Percentiles rank a stretch among this genome's conserved stretches.
Evolutionary conservation across 2,113 vertebrate species (phyloP).

Genomic region (Salvelinus alpinus): DNA sequence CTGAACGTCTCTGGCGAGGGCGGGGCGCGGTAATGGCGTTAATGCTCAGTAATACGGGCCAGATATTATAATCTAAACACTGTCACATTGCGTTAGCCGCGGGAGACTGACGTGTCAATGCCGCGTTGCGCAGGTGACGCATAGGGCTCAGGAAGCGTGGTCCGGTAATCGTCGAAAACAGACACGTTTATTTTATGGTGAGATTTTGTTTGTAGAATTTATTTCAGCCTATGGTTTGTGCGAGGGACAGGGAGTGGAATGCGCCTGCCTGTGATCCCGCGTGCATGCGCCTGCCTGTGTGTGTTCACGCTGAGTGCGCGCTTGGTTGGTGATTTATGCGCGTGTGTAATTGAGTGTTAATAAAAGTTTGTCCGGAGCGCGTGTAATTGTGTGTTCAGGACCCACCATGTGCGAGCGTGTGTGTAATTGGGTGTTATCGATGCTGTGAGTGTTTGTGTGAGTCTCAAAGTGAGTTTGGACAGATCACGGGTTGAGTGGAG

Average conservation of each 20-base stretch:
- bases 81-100: slow-evolving; percentile 80
- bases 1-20: slow-evolving; percentile 59
- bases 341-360: slow-evolving; percentile 83
- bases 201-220: slow-evolving; percentile 51
- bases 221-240: not conserved
- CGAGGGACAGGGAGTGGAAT: slow-evolving; percentile 3
- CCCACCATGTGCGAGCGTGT: slow-evolving; percentile 68
- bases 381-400: slow-evolving; percentile 78
- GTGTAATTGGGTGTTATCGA: slow-evolving; percentile 81
- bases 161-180: slow-evolving; percentile 74
- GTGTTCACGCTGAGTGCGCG: slow-evolving; percentile 48
- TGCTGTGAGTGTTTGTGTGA: slow-evolving; percentile 65
- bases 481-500: slow-evolving; percentile 52
- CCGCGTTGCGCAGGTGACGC: slow-evolving; percentile 71
- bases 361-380: slow-evolving; percentile 78
- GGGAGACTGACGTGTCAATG: slow-evolving; percentile 82
- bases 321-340: slow-evolving; percentile 73
- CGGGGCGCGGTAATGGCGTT: slow-evolving; percentile 72
- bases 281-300: slow-evolving; percentile 33
- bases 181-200: slow-evolving; percentile 70
- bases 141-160: slow-evolving; percentile 67
- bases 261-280: slow-evolving; percentile 44
- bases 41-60: slow-evolving; percentile 79
- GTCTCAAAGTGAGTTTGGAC: slow-evolving; percentile 55
- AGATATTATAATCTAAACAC: slow-evolving; percentile 84